Evolutionary conservation across 2,113 vertebrate genomes (phyloP).

Genomic region (Haliaeetus leucogaster): DNA sequence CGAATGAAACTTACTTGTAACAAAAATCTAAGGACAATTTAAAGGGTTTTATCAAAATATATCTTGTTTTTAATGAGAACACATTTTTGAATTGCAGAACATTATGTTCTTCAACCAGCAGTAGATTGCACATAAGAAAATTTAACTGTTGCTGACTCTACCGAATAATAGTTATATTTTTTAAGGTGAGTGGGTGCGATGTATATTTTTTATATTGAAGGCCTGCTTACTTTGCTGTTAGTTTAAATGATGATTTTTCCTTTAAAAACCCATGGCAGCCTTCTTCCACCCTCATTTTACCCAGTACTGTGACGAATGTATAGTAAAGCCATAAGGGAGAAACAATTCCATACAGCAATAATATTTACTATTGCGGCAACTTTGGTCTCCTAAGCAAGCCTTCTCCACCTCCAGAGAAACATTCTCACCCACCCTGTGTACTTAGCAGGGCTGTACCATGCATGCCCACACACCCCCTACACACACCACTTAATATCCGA

Average conservation of each 20-base stretch:
- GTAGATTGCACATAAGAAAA: not conserved
- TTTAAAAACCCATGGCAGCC: not conserved
- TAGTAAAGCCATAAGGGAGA: not conserved
- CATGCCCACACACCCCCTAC: accelerated
- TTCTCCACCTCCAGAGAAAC: not conserved
- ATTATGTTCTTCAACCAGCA: not conserved
- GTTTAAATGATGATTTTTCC: not conserved
- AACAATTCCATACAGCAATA: not conserved
- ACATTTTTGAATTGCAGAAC: not conserved
- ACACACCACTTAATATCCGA: not conserved
- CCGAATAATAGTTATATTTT: not conserved
- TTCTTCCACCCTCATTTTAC: not conserved
- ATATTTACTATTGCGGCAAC: not conserved
- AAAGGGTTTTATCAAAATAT: not conserved
- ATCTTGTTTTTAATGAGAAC: not conserved
- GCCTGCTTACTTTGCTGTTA: not conserved
- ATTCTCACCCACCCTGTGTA: not conserved
- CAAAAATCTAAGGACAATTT: not conserved
- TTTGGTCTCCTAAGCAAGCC: not conserved
- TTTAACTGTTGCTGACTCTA: not conserved
- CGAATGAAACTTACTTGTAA: not conserved
- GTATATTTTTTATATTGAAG: not conserved
- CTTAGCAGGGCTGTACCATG: not conserved
- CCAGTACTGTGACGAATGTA: not conserved
- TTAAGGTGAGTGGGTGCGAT: not conserved